A percentile compares a stretch with the other conserved stretches of the same genome.
These are phyloP conservation scores for Brassicogethes aeneus DNA, from an alignment of 2,888 invertebrate species.

Conservation along the genomic window DNA sequence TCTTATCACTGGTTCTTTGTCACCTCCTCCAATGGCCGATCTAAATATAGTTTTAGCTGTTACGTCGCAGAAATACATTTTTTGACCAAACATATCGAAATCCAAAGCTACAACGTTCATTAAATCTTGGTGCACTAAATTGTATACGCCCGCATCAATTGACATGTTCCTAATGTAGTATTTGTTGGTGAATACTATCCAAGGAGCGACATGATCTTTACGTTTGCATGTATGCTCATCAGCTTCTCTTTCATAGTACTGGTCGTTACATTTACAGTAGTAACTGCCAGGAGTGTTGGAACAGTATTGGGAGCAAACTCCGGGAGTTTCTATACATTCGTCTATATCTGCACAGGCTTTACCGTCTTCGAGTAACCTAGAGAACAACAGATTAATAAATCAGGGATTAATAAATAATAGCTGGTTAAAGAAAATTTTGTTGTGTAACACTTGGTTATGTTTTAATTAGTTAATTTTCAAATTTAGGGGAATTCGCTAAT, in stretches of 20 bases:
- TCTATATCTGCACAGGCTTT: conserved; percentile 89
- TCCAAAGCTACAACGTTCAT: conserved; percentile 96
- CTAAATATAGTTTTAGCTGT: conserved; percentile 90
- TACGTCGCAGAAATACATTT: conserved; percentile 93
- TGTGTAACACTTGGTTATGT: too few relatives aligned
- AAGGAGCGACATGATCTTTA: conserved; percentile 69
- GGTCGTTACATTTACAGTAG: conserved; percentile 92
- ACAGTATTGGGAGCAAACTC: conserved; percentile 90
- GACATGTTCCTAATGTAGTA: conserved; percentile 97
- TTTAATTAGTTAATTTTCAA: too few relatives aligned
- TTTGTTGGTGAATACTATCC: conserved; percentile 92
- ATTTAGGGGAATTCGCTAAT: too few relatives aligned
- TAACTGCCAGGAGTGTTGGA: conserved; percentile 92
- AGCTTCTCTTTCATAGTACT: conserved; percentile 75
- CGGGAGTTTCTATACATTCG: conserved; percentile 81
- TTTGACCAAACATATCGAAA: conserved; percentile 75
- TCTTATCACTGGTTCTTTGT: conserved; percentile 75
- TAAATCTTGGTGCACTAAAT: conserved; percentile 85
- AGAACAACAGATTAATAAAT: too few relatives aligned
- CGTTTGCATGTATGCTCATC: conserved; percentile 90
- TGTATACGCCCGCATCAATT: conserved; percentile 75
- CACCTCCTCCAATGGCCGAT: conserved; percentile 51
- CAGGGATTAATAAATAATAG: too few relatives aligned
- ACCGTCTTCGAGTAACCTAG: conserved; percentile 67
- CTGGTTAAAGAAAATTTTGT: too few relatives aligned